Base-by-base conservation (phyloP, 2,888 invertebrate species). In the Holacanthella duospinosa region DNA sequence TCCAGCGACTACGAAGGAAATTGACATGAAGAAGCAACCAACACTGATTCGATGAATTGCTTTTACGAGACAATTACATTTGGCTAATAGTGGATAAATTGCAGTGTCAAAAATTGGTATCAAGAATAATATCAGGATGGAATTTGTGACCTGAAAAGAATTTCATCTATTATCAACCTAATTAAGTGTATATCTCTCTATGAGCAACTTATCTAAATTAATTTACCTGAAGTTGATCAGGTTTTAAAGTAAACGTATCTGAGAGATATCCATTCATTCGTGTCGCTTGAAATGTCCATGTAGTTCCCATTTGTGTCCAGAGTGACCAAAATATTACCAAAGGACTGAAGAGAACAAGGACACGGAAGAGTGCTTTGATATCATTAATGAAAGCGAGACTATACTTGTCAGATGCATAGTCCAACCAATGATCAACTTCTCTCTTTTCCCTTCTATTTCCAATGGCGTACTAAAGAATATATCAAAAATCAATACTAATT, bases 281-380 rank as follows among this genome's bases (percentile, higher is more conserved):
- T 1, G 73, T 74, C 0, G 78, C 78, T 70, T 79, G 79, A 61
- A 79, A 74, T 16, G 78, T 76, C 79, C 79, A 79, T 61, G 76
- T 72, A 29, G 78, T 64, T 67, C 78, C 80, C 76, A 82, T 82
- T 73, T 84, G 83, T 72, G 83, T 82, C 75, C 79, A 83, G 74
- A 78, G 81, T 0, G 95, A 92, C 89, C 89, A 91, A 78, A 89
- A 91, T 64, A 90, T 79, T 0, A 88, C 88, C 56, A 88, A 79
- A 0, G 89, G 89, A 0, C 88, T 77, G 74, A 85, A 88, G 55
- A 89, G 76, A 64, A 84, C 80, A n/a, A 88, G 77, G 58, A 88
- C 84, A 9, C 83, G 81, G 70, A 84, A 81, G 1, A 87, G 83
- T 3, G 81, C 78, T 74, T 86, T 86, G 79, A 88, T 85, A 72